Conservation (phyloP, 92 coral and sea anemone species). For the Umimayanthus kanabou region DNA sequence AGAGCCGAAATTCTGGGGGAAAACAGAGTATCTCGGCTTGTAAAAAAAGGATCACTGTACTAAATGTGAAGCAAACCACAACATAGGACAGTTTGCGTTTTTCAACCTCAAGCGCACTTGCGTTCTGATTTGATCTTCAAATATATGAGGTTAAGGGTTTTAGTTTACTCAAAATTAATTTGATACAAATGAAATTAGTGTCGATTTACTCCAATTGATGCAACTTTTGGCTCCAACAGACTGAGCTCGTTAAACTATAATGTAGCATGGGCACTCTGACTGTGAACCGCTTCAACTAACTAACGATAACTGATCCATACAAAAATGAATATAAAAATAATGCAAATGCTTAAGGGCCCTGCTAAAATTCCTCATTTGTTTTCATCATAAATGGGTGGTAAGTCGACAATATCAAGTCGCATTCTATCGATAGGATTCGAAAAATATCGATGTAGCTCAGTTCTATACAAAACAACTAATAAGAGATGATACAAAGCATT, state of each 20-base stretch:
- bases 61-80: background rate
- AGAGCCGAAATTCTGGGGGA: too few relatives aligned
- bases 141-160: background rate
- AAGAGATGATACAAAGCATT: background rate
- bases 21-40: background rate
- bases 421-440: background rate
- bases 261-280: background rate
- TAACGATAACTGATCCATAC: background rate
- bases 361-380: background rate
- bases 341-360: background rate
- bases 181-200: background rate
- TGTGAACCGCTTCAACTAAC: background rate
- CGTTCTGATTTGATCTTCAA: background rate
- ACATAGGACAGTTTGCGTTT: background rate
- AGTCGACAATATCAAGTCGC: background rate
- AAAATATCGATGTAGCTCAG: background rate
- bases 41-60: background rate
- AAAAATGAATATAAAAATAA: conserved; percentile 38
- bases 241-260: background rate
- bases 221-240: background rate
- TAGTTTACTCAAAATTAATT: background rate
- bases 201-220: background rate
- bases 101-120: background rate
- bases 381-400: background rate
- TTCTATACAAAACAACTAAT: too few relatives aligned